Evolutionary conservation across 2,113 vertebrate species (phyloP).

Genomic region (Pipra filicauda): DNA sequence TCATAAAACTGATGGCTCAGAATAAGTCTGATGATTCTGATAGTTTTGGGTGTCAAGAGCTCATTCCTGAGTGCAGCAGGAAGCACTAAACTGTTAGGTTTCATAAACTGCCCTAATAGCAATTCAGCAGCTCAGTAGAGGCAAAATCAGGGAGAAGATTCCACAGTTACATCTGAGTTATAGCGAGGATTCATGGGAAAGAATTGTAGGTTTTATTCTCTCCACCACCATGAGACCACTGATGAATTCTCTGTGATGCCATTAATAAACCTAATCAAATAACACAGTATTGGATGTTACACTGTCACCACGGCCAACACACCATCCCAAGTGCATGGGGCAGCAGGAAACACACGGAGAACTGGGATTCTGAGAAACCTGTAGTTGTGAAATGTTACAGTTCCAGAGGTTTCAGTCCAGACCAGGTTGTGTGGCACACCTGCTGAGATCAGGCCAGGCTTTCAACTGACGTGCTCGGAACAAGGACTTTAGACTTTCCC

Average conservation of each 20-base stretch:
- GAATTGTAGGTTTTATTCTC: neutral
- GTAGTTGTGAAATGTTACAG: neutral
- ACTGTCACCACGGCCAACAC: neutral
- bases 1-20: neutral
- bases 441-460: neutral
- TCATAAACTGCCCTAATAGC: neutral
- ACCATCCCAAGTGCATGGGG: neutral
- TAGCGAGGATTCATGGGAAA: neutral
- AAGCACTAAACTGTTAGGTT: neutral
- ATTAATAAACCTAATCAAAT: neutral
- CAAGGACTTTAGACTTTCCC: neutral
- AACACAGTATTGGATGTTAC: accelerated
- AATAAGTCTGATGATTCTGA: neutral
- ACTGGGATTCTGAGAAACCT: neutral
- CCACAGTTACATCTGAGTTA: neutral
- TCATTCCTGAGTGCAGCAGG: neutral
- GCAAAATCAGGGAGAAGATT: neutral
- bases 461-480: neutral
- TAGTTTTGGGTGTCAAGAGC: neutral
- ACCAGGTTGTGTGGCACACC: neutral
- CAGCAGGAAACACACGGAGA: neutral
- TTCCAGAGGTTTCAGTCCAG: neutral
- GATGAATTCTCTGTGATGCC: neutral
- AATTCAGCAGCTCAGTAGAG: neutral
- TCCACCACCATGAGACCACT: neutral